A percentile compares a stretch with the other conserved stretches of the same genome.
Evolutionary conservation across 2,888 invertebrate species (phyloP).

Genomic region (Drosophila prostipennis): DNA sequence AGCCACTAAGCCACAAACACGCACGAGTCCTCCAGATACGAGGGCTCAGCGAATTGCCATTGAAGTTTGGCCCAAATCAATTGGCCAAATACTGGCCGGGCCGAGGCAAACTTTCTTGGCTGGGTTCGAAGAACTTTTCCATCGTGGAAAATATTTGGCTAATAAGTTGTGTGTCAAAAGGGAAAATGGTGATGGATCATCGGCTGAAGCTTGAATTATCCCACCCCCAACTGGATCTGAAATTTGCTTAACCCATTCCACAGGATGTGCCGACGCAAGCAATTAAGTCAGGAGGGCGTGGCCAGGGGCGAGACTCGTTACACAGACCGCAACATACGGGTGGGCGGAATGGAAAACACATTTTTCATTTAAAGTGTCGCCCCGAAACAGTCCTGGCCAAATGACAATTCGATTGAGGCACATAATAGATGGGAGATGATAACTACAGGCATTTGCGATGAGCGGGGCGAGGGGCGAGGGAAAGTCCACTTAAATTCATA

Average conservation of each 20-base stretch:
- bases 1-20: conserved; percentile 64
- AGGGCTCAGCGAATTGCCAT: conserved; percentile 19
- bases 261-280: conserved; percentile 6
- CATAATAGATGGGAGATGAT: conserved; percentile 64
- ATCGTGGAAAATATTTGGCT: conserved; percentile 27
- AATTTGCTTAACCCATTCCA: background rate
- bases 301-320: background rate
- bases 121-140: conserved; percentile 19
- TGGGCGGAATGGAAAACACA: conserved; percentile 14
- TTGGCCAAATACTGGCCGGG: conserved; percentile 59
- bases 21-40: conserved; percentile 42
- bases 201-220: background rate
- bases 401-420: conserved; percentile 62
- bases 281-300: conserved; percentile 30
- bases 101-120: conserved; percentile 38
- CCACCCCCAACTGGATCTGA: background rate
- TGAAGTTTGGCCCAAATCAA: conserved; percentile 62
- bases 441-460: conserved; percentile 68
- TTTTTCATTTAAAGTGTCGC: conserved; percentile 46
- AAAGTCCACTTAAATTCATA: conserved; percentile 55
- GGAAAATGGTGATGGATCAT: background rate
- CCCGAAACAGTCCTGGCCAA: conserved; percentile 41
- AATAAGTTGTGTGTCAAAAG: conserved; percentile 38
- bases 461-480: background rate
- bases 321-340: conserved; percentile 21